Base-by-base conservation (phyloP, 1,140 invertebrate genomes). In the silkworm (Bombyx mori) region DNA sequence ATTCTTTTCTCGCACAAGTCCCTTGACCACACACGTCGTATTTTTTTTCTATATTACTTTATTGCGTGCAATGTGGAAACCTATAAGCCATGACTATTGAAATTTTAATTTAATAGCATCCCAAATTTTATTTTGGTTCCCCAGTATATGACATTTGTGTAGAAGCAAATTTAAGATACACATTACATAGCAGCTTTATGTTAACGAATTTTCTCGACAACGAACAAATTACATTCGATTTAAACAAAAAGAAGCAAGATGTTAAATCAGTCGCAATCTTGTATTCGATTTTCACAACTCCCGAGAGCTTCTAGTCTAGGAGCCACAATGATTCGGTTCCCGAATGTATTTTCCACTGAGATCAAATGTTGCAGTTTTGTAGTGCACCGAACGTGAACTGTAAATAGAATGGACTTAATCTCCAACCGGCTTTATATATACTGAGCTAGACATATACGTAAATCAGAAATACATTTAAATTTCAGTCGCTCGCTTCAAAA, bases 231-330 rank as follows among this genome's bases (percentile, higher is more conserved):
- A 35, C 26, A 3, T 43, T 57, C 45, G 43, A 54, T 57, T 57
- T 57, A 54, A 35, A 57, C 10, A 54, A 35, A 35, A 35, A 46
- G 42, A 55, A 62, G 58, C 56, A 56, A 22, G 52, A 54, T 58
- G 56, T 49, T 54, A 57, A 58, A 56, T 46, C 44, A 18, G 12
- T 52, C 44, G 52, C 61, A 62, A 62, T 62, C 56, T 62, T 56
- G 22, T 43, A 50, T 54, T 46, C 53, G 56, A 62, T 62, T 55
- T 47, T 10, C 57, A 42, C 18, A 35, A 54, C 44, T 56, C 49
- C 48, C 46, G 52, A 57, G 53, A 49, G 57, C 57, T 18, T 35
- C 10, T 22, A 56, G 43, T 63, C n/a, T 60, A 35, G 46, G 46
- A 44, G 46, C 58, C 54, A 12, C 54, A 44, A 57, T 54, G 50